Conservation (phyloP, 2,113 vertebrate species). For the Thamnophis sirtalis region DNA sequence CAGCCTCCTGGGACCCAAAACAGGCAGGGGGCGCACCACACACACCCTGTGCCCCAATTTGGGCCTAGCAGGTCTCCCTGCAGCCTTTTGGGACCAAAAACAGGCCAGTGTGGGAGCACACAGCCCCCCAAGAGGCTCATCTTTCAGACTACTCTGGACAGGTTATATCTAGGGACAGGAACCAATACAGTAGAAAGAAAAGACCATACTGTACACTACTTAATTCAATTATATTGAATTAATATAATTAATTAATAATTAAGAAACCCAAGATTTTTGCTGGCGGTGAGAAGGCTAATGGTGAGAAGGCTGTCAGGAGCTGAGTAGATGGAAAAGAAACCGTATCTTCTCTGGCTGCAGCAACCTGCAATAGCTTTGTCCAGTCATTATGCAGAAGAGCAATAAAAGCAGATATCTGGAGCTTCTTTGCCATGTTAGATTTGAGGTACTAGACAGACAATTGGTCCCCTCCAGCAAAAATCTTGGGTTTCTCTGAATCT, state of each 20-base stretch:
- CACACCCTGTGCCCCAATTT: too few species aligned
- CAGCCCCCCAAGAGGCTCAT: neutral
- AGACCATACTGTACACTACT: neutral
- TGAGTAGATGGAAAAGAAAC: neutral
- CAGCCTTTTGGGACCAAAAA: too few species aligned
- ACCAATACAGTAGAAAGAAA: neutral
- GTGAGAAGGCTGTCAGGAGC: neutral
- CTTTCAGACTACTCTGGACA: neutral
- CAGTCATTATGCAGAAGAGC: neutral
- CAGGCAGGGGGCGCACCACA: too few species aligned
- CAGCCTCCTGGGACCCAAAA: too few species aligned
- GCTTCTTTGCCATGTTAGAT: neutral
- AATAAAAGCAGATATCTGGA: neutral
- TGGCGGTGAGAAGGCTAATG: too few species aligned
- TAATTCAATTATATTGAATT: neutral
- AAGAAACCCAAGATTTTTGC: too few species aligned
- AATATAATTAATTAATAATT: too few species aligned
- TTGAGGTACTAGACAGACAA: neutral
- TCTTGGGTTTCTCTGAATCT: neutral
- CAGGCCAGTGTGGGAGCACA: too few species aligned
- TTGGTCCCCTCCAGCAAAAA: neutral
- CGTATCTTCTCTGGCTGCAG: neutral
- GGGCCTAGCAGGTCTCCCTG: too few species aligned
- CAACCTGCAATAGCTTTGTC: neutral
- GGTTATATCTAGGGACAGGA: neutral